phyloP scores from a whole-genome alignment of 2,797 vertebrate species.

The Hephaestus fuliginosus region DNA sequence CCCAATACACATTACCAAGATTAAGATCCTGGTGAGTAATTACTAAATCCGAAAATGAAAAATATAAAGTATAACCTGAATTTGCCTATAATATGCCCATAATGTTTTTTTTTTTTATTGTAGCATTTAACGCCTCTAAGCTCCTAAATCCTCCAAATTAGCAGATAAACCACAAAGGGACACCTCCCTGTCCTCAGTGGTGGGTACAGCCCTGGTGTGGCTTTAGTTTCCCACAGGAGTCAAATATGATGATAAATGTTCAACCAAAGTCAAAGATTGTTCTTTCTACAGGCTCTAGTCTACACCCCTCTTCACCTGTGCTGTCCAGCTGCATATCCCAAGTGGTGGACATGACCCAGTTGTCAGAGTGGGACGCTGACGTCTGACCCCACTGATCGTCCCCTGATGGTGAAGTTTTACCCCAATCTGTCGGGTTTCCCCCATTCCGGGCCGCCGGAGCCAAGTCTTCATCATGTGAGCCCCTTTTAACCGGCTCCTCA shows the following conservation, averaged over 20 bases:
- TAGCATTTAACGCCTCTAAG: not conserved
- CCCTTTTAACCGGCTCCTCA: slow-evolving; percentile 28
- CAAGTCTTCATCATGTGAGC: slow-evolving; percentile 36
- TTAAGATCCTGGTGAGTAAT: not conserved
- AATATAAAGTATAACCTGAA: not conserved
- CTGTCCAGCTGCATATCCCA: slow-evolving; percentile 75
- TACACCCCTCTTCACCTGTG: slow-evolving; percentile 71
- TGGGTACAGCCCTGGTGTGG: not conserved
- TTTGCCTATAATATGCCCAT: not conserved
- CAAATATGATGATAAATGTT: slow-evolving; percentile 16
- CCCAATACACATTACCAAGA: not conserved
- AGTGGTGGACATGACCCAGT: slow-evolving; percentile 67
- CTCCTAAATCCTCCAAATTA: not conserved
- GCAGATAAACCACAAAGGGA: not conserved
- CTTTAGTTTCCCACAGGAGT: not conserved
- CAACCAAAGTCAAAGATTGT: slow-evolving; percentile 40
- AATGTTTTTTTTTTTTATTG: not conserved
- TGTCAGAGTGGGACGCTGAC: slow-evolving; percentile 51
- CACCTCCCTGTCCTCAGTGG: not conserved
- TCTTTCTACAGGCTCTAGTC: slow-evolving; percentile 53
- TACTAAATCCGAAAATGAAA: not conserved
- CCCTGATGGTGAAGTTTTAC: slow-evolving; percentile 33
- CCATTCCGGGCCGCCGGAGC: slow-evolving; percentile 53
- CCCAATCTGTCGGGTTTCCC: slow-evolving; percentile 43
- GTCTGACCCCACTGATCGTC: slow-evolving; percentile 41